phyloP scores from a whole-genome alignment of 2,113 vertebrate species.

The Alligator sinensis region DNA sequence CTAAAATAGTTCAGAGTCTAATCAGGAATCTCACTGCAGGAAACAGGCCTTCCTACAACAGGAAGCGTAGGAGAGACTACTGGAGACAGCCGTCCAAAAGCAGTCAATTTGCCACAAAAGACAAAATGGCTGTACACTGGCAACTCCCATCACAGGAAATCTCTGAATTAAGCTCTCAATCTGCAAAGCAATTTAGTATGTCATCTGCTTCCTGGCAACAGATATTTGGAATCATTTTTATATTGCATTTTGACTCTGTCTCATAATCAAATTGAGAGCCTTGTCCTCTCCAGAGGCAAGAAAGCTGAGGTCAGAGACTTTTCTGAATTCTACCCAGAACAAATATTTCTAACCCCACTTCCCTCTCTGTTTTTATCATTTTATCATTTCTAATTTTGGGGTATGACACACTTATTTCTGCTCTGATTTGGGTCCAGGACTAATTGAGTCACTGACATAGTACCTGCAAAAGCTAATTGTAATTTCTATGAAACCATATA shows the following conservation, averaged over 20 bases:
- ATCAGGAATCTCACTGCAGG: constrained; percentile 81
- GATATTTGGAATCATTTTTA: constrained; percentile 80
- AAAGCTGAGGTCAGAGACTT: constrained; percentile 73
- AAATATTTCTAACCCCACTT: constrained; percentile 62
- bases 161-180: constrained; percentile 83
- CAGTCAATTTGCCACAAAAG: constrained; percentile 79
- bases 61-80: constrained; percentile 82
- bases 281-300: constrained; percentile 61
- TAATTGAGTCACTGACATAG: constrained; percentile 46
- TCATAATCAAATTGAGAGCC: constrained; percentile 65
- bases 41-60: constrained; percentile 87
- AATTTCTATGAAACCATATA: background rate
- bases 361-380: constrained; percentile 44
- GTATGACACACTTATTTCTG: constrained; percentile 31
- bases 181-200: constrained; percentile 83
- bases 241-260: constrained; percentile 74
- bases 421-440: constrained; percentile 60
- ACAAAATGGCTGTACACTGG: constrained; percentile 82
- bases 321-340: constrained; percentile 56
- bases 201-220: constrained; percentile 86
- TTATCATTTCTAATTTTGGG: constrained; percentile 66
- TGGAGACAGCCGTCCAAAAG: constrained; percentile 83
- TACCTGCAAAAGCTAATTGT: constrained; percentile 11
- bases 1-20: constrained; percentile 82
- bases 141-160: constrained; percentile 81